Conservation (phyloP, 2,888 invertebrate genomes). For the Polydrusus pterygomalis region DNA sequence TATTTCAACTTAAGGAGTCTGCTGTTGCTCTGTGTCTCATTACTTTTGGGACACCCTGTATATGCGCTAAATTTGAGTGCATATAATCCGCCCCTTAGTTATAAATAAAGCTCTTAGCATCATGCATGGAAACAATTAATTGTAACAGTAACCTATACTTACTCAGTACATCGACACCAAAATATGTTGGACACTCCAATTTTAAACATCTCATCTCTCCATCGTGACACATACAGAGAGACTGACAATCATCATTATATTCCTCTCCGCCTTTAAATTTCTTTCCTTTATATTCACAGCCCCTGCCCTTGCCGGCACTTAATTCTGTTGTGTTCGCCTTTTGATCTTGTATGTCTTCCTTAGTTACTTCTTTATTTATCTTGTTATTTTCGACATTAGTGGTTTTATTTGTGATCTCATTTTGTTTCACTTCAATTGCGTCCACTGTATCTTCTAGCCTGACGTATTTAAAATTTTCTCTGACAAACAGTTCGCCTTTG, state of each 20-base stretch:
- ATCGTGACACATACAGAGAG: conserved; percentile 84
- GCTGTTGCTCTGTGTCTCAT: no score
- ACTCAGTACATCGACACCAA: conserved; percentile 86
- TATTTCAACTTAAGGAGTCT: no score
- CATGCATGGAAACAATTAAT: no score
- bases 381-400: conserved; percentile 7
- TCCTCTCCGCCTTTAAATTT: conserved; percentile 77
- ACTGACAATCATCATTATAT: conserved; percentile 88
- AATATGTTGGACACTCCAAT: conserved; percentile 88
- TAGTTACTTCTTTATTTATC: conserved; percentile 9
- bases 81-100: no score
- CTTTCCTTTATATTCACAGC: conserved; percentile 68
- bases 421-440: conserved; percentile 62
- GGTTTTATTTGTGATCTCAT: not conserved
- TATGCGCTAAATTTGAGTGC: no score
- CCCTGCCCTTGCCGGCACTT: conserved; percentile 47
- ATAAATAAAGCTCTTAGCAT: no score
- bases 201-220: conserved; percentile 85
- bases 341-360: conserved; percentile 16
- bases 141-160: no score
- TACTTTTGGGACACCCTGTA: no score
- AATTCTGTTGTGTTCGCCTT: conserved; percentile 54
- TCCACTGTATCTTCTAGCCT: conserved; percentile 68
- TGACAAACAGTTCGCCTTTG: conserved; percentile 65
- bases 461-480: conserved; percentile 65